Base-by-base conservation (phyloP, 2,113 vertebrate species). In the Haemorhous mexicanus region DNA sequence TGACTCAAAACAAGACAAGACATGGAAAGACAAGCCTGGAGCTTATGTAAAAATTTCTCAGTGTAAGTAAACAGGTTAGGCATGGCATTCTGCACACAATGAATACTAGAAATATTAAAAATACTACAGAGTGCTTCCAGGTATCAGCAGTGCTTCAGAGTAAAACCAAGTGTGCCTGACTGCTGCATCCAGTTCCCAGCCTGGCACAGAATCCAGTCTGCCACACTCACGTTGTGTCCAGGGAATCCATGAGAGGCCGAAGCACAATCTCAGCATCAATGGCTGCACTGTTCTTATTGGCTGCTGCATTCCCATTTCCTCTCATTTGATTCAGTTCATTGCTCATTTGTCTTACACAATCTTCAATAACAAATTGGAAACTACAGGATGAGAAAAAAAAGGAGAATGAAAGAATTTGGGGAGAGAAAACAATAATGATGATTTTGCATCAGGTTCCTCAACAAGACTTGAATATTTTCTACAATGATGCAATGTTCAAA, bases 311-410 rank as follows among this genome's bases (percentile, higher is more conserved):
- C 61, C 97, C 98, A 16, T 97, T 98, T 7, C 98, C 98, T 97
- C 98, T 98, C 98, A 99, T 99, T 88, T 99, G 99, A 46, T 98
- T 98, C 87, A 99, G 95, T 94, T 99, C 99, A 61, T 98, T 97
- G 96, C 98, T 99, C 99, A 99, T 99, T 96, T 99, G 99, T 92
- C 98, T 99, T 87, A 99, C 97, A 58, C 99, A 99, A 43, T 99
- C 99, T 97, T 99, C 99, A 58, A 99, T 99, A 76, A 98, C 98
- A 62, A 96, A 96, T 78, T 99, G 98, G 96, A 99, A 99, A 97
- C 99, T 99, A 84, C 22, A 84, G 52, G 53, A 62, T 3, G 0
- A 50, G 32, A 92, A 26, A 33, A 56, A 22, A 59, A 72, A 52
- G 47, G 16, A 73, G 49, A 87, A 76, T 62, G 49, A 61, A 82